Evolutionary conservation across 2,888 invertebrate genomes (phyloP), one percentile per base, ranked within the genome.

Genomic region (Caradrina kadenii): DNA sequence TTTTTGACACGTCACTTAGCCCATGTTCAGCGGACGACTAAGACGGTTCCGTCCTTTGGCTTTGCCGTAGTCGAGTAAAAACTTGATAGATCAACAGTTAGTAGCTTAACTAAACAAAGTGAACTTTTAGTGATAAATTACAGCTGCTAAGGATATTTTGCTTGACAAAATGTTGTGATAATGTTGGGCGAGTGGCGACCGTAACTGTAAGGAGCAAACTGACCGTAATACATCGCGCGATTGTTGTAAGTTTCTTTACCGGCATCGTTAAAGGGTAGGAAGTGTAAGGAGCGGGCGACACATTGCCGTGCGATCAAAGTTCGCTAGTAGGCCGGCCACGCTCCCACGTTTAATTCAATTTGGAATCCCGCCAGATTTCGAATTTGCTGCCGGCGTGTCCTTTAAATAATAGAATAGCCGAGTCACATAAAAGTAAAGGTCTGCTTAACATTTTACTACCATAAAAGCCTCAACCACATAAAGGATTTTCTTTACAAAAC

Each of bases 301-400:
- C 88, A 92, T 87, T 86, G 90, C 88, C 85, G 79, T 84, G 83
- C 87, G 90, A 92, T 92, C 92, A 91, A 93, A 93, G 90, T 91
- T 90, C 90, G 80, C 85, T 85, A 82, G 80, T 88, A 89, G 89
- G 88, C 89, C 84, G 87, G 87, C 88, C 89, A 86, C 87, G 88
- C 86, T 89, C 88, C 87, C 90, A 84, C 92, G 91, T 93, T 94
- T 93, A 93, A 95, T 94, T 95, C 94, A 93, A 94, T 95, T 94
- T 94, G 94, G 94, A 92, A 79, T 82, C 77, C 84, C 84, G 94
- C 94, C 94, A 95, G 93, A 93, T 93, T 93, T 90, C 87, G 90
- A 92, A 93, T 93, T 93, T 90, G 93, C 92, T 92, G 90, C 90
- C 90, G 87, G 87, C 90, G 86, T 91, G 92, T 93, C 92, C 91